Base-by-base conservation (phyloP, 2,888 invertebrate genomes). In the Octodonta nipae region DNA sequence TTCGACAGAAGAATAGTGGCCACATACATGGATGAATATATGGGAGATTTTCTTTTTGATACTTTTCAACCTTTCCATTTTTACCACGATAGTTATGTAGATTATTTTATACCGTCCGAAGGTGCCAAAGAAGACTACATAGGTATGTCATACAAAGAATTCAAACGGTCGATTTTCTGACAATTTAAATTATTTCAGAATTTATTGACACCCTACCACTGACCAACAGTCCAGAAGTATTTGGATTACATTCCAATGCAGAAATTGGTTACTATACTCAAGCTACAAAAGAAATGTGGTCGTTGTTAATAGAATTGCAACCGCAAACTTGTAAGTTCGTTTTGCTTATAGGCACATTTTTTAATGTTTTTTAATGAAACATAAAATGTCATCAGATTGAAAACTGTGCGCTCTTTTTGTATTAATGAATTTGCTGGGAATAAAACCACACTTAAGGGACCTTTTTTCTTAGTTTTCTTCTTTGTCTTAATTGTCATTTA, bases 201-300 rank as follows among this genome's bases (percentile, higher is more conserved):
- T 75, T 71, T 53, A 82, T 92, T 50, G 87, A 91, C 54, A 68
- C 70, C 28, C 64, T 91, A 24, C 89, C 91, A 0, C 60, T 89
- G 36, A 74, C 77, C 12, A 89, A 88, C 60, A 78, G 81, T 7
- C 91, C 91, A 2, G 86, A 86, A 56, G 87, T 91, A 33, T 88
- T 91, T 64, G 92, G 92, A 5, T 64, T 92, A 30, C 88, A 92
- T 64, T 78, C 87, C n/a, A 92, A 92, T 65, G 89, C 89, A 1
- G 91, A 92, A 69, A 91, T 91, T 54, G 87, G 87, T 5, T 91
- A 89, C 64, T 89, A 88, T 61, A 87, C 87, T 32, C 77, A 80
- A 56, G 82, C 87, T 1, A 81, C 85, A 6, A 76, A 80, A 46
- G 79, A 78, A 54, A 85, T 92, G 69, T 91, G 89, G 88, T 64